Base-by-base conservation (phyloP, 2,113 vertebrate species). In the Indri indri region DNA sequence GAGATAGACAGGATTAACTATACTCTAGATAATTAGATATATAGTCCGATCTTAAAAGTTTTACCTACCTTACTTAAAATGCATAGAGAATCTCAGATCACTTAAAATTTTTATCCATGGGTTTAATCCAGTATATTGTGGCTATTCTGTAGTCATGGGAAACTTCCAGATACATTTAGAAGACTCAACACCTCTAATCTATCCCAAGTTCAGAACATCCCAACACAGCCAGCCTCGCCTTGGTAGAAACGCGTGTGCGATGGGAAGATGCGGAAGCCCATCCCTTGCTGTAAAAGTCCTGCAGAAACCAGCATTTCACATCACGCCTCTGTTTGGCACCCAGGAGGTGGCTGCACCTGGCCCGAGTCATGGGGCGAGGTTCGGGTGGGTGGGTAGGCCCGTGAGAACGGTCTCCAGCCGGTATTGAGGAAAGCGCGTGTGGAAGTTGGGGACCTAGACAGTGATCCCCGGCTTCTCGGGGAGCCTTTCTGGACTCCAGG, bases 381-480 rank as follows among this genome's bases (percentile, higher is more conserved):
- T 25, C 3, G 1, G 37, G 37, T 2, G 23, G 32, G 47, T 8
- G 30, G 90, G 11, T 40, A 1, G 23, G 10, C n/a, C 61, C 10
- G 1, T 57, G 17, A 63, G 74, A 63, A 10, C 16, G 0, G 0
- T 14, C 23, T 61, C 63, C 11, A 1, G 10, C 34, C 30, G 1
- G 40, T 37, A 59, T n/a, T 32, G 40, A 80, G 70, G 27, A 66
- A 45, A 3, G 11, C 27, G 3, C 7, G 0, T 8, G 16, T n/a
- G 30, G 12, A n/a, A n/a, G 18, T 0, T 61, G 85, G 83, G 23
- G 30, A n/a, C 80, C 73, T 61, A 59, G 71, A 87, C 32, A 8
- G 0, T 0, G 11, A 18, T 11, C 3, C 40, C 52, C 34, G 0
- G 11, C 34, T 27, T 52, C 27, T 20, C 8, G 23, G 73, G 20